phyloP scores from a whole-genome alignment of 2,888 invertebrate genomes.

The Diarsia dahlii region DNA sequence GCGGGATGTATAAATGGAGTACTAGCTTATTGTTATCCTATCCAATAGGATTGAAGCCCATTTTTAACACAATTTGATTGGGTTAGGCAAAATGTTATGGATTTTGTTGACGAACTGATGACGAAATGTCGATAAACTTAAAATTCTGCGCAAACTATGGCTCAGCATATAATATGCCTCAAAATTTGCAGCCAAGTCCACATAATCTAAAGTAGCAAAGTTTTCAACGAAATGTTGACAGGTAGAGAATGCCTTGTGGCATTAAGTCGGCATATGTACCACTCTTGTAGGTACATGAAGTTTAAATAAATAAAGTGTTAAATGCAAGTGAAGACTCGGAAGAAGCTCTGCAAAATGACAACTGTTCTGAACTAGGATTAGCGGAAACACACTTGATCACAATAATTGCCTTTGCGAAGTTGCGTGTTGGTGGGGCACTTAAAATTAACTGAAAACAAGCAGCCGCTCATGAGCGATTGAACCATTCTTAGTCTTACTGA shows the following conservation, averaged over 20 bases:
- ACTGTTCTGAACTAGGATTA: not conserved
- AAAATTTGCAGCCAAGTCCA: not conserved
- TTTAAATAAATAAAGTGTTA: no score
- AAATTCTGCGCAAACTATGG: not conserved
- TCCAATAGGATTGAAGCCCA: not conserved
- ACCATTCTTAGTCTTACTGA: not conserved
- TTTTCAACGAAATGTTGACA: no score
- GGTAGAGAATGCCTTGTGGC: no score
- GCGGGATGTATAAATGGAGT: constrained; percentile 32
- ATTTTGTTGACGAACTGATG: not conserved
- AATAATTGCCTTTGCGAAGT: not conserved
- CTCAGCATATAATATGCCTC: not conserved
- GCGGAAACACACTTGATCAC: not conserved
- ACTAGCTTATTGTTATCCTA: not conserved
- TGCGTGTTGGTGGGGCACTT: no score
- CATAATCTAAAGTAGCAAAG: no score
- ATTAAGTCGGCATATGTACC: no score
- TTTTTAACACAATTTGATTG: not conserved
- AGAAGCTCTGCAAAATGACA: not conserved
- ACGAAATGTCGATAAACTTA: not conserved
- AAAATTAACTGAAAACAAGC: not conserved
- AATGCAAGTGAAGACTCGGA: no score
- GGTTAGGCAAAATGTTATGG: not conserved
- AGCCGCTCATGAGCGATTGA: not conserved
- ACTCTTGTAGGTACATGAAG: no score